A percentile compares a stretch with the other conserved stretches of the same genome.
Conservation (phyloP, 2,888 invertebrate genomes). For the Tanypteryx hageni region DNA sequence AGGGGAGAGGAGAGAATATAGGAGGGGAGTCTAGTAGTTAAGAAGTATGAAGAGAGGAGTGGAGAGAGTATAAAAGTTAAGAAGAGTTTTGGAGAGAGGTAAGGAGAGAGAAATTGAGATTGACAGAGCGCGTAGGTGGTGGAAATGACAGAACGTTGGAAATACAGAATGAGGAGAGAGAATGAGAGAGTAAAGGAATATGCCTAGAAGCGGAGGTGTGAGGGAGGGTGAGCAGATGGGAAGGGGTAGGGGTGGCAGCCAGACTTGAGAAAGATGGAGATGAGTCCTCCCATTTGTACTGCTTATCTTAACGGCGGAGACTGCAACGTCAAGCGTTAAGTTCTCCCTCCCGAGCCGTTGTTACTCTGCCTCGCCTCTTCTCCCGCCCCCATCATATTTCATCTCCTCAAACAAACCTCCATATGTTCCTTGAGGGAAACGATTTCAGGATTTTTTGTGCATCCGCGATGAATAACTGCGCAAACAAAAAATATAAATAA, state of each 20-base stretch:
- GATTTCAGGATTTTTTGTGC: background rate
- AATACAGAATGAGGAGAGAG: too few species aligned
- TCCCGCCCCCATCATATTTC: background rate
- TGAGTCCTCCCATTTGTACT: conserved; percentile 19
- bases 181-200: too few species aligned
- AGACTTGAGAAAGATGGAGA: background rate
- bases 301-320: background rate
- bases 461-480: background rate
- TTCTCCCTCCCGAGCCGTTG: background rate
- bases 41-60: background rate
- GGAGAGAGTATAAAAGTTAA: background rate
- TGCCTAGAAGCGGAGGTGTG: too few species aligned
- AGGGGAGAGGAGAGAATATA: background rate
- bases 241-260: background rate
- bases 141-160: too few species aligned
- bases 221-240: background rate
- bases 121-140: too few species aligned
- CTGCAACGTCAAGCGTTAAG: background rate
- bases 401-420: background rate
- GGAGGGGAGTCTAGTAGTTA: too few species aligned
- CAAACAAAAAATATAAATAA: background rate
- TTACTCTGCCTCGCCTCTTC: background rate
- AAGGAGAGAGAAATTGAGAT: too few species aligned
- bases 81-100: background rate
- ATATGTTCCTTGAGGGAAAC: background rate